Base-by-base conservation (phyloP, 2,888 invertebrate genomes). In the Meandrusa payeni region DNA sequence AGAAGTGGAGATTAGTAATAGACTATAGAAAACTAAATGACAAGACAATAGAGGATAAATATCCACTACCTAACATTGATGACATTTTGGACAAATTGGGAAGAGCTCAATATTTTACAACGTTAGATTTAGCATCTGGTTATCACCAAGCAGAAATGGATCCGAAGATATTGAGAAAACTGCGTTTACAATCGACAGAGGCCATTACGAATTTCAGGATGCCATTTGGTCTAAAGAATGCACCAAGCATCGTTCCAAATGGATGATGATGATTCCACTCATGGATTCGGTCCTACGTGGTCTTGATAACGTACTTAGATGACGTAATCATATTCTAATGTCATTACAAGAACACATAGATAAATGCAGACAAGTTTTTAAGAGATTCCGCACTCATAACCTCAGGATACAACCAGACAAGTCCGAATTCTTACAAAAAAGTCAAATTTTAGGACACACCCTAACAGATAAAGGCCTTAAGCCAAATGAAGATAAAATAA, bases 161-260 rank as follows among this genome's bases (percentile, higher is more conserved):
- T 9, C 23, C 36, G 0, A 54, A 0, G 59, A 63, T 13, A 47
- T 57, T 5, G 51, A 58, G 33, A 66, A 67, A 48, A 66, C 67
- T 1, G 67, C 62, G 2, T 68, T 70, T 20, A 45, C 54, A 2
- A 26, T n/a, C 12, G 59, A 61, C 0, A 39, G 52, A 11, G 61
- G 61, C 5, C 64, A 66, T 22, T 64, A 55, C 9, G 63, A 65
- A 40, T 67, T 59, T 54, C 0, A 43, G 68, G 37, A 66, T 64
- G 61, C 62, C 63, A 0, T 63, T n/a, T n/a, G n/a, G n/a, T n/a
- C 17, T 64, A 2, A 62, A 50, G 43, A 61, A 55, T n/a, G 55
- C 61, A 2, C 66, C 64, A 0, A 51, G 53, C 12, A 61, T 59
- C 1, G 67, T 68, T 29, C 68, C 69, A 26, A 38, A 64, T n/a